Base-by-base conservation (phyloP, 2,888 invertebrate genomes). In the Trissolcus japonicus region DNA sequence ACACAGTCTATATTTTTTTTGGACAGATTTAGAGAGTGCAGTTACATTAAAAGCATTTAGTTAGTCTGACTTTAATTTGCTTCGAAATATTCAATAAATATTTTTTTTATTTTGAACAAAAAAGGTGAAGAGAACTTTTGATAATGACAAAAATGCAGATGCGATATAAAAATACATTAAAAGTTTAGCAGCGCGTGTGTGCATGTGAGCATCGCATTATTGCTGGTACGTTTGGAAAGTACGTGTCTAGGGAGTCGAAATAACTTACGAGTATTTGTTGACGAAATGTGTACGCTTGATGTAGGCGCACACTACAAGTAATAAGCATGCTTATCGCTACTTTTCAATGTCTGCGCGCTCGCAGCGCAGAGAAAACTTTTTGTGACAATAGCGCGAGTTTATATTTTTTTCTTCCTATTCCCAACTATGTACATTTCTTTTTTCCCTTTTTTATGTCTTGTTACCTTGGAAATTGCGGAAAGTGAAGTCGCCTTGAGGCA, bases 401-500 rank as follows among this genome's bases (percentile, higher is more conserved):
- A 46, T 63, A n/a, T 59, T 14, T 46, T 46, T 46, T n/a, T 46
- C 0, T 35, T 35, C 6, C 35, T 7, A 6, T 35, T 35, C 35
- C 11, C 35, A 35, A 35, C 35, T 11, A 35, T 35, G 11, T 11
- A 9, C 11, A 11, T 9, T 11, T 11, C 11, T 35, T 9, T 35
- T 35, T 6, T 35, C 29, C 1, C 2, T 35, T 35, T 35, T 35
- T 35, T 35, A 7, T 9, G 35, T 55, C 56, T 77, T 60, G 75
- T 85, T 90, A 92, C 93, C 92, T 90, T 90, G 90, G 83, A 92
- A 90, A 79, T 88, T 89, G 81, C 90, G 90, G 86, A 92, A 92
- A 13, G 90, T 91, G 85, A 94, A 94, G 68, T 92, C 93, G 0
- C 91, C 91, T 2, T 92, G 91, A 60, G 89, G 90, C 29, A 93